These are phyloP conservation scores for Erannis defoliaria DNA, from an alignment of 2,888 invertebrate species.

Conservation along the genomic window DNA sequence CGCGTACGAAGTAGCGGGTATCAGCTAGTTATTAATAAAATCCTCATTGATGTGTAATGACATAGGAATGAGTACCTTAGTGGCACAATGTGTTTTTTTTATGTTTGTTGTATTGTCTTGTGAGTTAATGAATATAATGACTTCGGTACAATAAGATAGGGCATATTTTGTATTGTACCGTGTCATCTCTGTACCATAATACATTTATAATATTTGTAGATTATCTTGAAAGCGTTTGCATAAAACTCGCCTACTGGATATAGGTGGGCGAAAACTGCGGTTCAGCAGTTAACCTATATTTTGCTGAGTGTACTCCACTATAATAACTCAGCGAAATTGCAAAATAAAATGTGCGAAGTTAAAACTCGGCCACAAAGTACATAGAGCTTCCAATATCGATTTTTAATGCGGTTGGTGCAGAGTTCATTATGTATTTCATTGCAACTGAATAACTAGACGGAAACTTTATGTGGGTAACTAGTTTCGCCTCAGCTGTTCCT, in stretches of 20 bases:
- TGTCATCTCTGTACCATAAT: too few species aligned
- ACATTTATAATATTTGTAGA: neutral
- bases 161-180: too few species aligned
- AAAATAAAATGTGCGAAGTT: slow-evolving; percentile 35
- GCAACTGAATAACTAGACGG: neutral
- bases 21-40: too few species aligned
- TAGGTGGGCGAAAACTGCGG: slow-evolving; percentile 17
- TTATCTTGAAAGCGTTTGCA: neutral
- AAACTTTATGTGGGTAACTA: slow-evolving; percentile 1
- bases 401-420: slow-evolving; percentile 16
- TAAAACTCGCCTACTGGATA: slow-evolving; percentile 6
- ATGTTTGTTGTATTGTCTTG: too few species aligned
- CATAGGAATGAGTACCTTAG: too few species aligned
- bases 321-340: slow-evolving; percentile 39
- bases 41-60: too few species aligned
- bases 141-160: too few species aligned
- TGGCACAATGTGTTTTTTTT: too few species aligned
- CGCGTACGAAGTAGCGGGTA: too few species aligned
- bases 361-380: slow-evolving; percentile 17
- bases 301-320: slow-evolving; percentile 33
- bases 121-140: too few species aligned
- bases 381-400: slow-evolving; percentile 15
- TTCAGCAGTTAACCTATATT: slow-evolving; percentile 41
- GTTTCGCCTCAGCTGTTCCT: neutral
- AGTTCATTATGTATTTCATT: slow-evolving; percentile 14